Percentiles rank a stretch among this genome's conserved stretches.
phyloP scores from a whole-genome alignment of 2,888 invertebrate species.

The Crossocerus cetratus region DNA sequence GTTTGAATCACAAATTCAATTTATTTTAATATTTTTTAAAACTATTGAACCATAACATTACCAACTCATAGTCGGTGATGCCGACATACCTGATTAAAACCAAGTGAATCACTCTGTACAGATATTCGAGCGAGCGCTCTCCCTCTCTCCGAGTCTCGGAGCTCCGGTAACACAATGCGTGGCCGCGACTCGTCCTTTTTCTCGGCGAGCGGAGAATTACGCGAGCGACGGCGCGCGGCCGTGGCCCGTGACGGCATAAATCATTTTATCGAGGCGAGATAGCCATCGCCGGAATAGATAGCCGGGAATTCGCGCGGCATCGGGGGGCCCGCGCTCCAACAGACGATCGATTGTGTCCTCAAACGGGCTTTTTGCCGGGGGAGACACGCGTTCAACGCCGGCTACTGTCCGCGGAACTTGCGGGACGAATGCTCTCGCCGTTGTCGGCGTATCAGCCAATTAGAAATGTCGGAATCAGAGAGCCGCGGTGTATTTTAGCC shows the following conservation, averaged over 20 bases:
- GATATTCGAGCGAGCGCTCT: neutral
- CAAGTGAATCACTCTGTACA: too few relatives aligned
- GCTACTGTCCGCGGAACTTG: neutral
- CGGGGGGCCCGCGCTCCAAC: neutral
- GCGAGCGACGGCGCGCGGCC: neutral
- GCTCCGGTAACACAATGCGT: neutral
- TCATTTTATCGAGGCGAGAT: constrained; percentile 37
- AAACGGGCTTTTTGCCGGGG: neutral
- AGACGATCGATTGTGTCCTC: constrained; percentile 3
- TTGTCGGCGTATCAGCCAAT: too few relatives aligned
- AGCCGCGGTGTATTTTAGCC: neutral
- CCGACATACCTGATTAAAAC: too few relatives aligned
- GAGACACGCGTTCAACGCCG: neutral
- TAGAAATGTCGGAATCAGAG: too few relatives aligned
- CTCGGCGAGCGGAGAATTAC: constrained; percentile 17
- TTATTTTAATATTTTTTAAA: too few relatives aligned
- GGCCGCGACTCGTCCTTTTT: neutral
- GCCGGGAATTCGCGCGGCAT: constrained; percentile 14
- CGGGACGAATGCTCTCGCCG: too few relatives aligned
- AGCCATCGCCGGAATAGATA: constrained; percentile 18
- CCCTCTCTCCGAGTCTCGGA: neutral
- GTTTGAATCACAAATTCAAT: too few relatives aligned
- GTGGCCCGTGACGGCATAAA: constrained; percentile 28
- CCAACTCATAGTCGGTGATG: too few relatives aligned
- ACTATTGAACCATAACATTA: too few relatives aligned